These are phyloP conservation scores for Aphidius gifuensis DNA, from an alignment of 1,140 invertebrate species.

Conservation along the genomic window DNA sequence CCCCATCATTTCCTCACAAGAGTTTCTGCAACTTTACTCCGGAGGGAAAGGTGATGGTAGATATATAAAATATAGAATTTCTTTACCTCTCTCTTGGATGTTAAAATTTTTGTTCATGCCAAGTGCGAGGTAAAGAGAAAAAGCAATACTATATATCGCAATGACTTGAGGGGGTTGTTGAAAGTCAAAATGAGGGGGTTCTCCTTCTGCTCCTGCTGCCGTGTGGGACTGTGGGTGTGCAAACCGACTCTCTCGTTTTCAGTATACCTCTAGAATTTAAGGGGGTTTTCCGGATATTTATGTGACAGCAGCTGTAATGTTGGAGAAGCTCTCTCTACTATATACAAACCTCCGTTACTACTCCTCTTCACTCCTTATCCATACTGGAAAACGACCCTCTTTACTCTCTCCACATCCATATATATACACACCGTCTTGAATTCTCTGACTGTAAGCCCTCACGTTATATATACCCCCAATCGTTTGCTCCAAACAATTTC, in stretches of 20 bases:
- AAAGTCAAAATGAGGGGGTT: not conserved
- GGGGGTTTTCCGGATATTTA: constrained; percentile 34
- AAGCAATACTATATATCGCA: constrained; percentile 13
- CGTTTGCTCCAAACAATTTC: constrained; percentile 10
- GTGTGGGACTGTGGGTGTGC: constrained; percentile 5
- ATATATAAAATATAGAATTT: constrained; percentile 1
- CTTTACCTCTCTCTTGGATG: constrained; percentile 7
- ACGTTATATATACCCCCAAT: not conserved
- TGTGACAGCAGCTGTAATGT: constrained; percentile 34
- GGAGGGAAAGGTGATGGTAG: not conserved
- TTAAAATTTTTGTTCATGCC: not conserved
- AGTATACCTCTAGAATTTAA: constrained; percentile 26
- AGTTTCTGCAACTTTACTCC: constrained; percentile 29
- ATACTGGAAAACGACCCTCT: constrained; percentile 11
- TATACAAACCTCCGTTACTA: not conserved
- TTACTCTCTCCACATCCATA: not conserved
- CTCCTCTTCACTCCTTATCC: not conserved
- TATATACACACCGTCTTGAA: constrained; percentile 9
- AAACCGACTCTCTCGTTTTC: not conserved
- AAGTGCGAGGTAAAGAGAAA: constrained; percentile 9
- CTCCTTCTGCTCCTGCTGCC: not conserved
- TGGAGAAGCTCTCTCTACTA: constrained; percentile 15
- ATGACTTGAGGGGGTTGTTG: constrained; percentile 7
- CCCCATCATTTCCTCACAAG: constrained; percentile 4
- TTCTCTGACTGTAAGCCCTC: constrained; percentile 17